Evolutionary conservation across 2,888 invertebrate species (phyloP).

Genomic region (Cinara cedri): DNA sequence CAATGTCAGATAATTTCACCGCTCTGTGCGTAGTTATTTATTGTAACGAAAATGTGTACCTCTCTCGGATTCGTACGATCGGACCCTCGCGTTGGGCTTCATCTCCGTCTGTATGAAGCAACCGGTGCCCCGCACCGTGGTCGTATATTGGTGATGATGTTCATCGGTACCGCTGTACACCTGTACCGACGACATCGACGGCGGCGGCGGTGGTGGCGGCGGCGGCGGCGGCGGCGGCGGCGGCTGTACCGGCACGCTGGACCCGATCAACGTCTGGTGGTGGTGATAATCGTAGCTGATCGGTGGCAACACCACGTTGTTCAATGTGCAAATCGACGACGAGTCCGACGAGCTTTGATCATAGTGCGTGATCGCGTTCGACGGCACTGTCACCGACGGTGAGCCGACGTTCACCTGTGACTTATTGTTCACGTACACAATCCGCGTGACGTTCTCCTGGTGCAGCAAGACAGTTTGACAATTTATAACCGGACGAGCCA

Average conservation of each 20-base stretch:
- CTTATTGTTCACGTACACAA: conserved; percentile 37
- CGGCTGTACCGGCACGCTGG: not conserved
- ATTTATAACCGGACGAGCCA: too few species aligned
- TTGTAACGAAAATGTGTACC: too few species aligned
- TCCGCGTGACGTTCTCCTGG: conserved; percentile 33
- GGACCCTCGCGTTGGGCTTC: conserved; percentile 66
- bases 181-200: too few species aligned
- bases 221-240: not conserved
- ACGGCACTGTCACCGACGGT: not conserved
- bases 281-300: conserved; percentile 33
- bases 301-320: conserved; percentile 31
- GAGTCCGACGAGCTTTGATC: conserved; percentile 50
- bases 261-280: not conserved
- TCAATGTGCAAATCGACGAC: conserved; percentile 30
- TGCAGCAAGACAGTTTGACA: not conserved
- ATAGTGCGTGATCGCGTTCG: not conserved
- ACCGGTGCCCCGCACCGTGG: not conserved
- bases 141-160: conserved; percentile 35
- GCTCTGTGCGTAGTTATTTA: too few species aligned
- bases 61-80: conserved; percentile 70
- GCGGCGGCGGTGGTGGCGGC: not conserved
- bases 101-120: conserved; percentile 12
- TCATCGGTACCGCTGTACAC: conserved; percentile 7
- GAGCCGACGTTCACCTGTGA: not conserved
- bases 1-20: too few species aligned